Conservation (phyloP, 2,888 invertebrate species). For the Candidula unifasciata region DNA sequence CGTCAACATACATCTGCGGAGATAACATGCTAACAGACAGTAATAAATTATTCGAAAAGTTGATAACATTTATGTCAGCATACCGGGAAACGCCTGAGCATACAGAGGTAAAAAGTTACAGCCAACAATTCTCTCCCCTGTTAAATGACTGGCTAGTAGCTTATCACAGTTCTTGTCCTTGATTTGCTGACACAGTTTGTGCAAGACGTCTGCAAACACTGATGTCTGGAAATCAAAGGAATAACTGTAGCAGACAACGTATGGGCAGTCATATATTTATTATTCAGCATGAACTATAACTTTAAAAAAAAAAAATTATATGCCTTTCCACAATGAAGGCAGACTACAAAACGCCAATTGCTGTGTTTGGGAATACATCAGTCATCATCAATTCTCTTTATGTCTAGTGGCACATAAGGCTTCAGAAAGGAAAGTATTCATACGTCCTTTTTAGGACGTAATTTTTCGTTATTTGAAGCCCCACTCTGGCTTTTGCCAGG, state of each 20-base stretch:
- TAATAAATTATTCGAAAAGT: neutral
- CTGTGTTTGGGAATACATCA: too few species aligned
- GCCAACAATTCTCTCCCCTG: constrained; percentile 47
- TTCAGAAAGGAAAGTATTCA: too few species aligned
- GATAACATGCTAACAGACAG: too few species aligned
- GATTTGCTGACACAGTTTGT: constrained; percentile 40
- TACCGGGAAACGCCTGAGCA: constrained; percentile 67
- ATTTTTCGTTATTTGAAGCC: too few species aligned
- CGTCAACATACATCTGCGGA: too few species aligned
- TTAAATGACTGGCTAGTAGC: neutral
- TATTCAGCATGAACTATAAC: neutral
- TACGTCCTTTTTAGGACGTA: too few species aligned
- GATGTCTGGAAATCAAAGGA: constrained; percentile 26
- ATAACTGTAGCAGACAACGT: neutral
- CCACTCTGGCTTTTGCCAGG: too few species aligned
- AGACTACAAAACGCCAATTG: too few species aligned
- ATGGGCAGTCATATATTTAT: neutral
- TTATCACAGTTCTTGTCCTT: constrained; percentile 46
- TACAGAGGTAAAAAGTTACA: constrained; percentile 74
- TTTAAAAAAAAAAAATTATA: too few species aligned
- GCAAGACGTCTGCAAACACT: constrained; percentile 47
- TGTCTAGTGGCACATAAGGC: too few species aligned
- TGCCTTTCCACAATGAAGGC: neutral
- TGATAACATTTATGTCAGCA: neutral
- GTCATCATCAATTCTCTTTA: too few species aligned